Percentiles rank a stretch among this genome's conserved stretches.
Evolutionary conservation across 2,797 vertebrate species (phyloP).

Genomic region (Acrossocheilus fasciatus): DNA sequence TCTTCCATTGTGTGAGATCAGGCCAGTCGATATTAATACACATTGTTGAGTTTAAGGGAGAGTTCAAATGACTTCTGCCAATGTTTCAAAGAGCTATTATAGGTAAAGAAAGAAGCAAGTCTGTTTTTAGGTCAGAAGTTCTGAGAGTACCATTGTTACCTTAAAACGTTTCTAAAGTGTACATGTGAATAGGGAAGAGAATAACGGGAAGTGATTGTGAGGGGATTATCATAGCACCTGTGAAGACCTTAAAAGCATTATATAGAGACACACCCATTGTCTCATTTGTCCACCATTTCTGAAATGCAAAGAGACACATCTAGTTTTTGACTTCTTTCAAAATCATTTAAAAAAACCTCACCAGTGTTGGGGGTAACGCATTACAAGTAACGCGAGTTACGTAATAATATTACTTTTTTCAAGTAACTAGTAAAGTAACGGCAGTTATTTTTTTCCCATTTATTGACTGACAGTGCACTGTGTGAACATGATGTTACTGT

Average conservation of each 20-base stretch:
- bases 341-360: not conserved
- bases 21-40: slow-evolving; percentile 16
- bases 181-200: slow-evolving; percentile 28
- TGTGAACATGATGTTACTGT: no score
- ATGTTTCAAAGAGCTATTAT: slow-evolving; percentile 34
- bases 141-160: slow-evolving; percentile 10
- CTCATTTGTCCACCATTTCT: slow-evolving; percentile 7
- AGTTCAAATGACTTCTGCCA: slow-evolving; percentile 34
- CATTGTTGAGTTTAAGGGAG: slow-evolving; percentile 38
- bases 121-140: slow-evolving; percentile 28
- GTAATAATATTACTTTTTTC: no score
- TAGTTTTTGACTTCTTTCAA: not conserved
- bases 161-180: slow-evolving; percentile 35
- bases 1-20: slow-evolving; percentile 14
- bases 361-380: no score
- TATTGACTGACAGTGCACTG: no score
- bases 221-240: not conserved
- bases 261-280: slow-evolving; percentile 1
- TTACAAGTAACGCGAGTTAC: no score
- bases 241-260: slow-evolving; percentile 28
- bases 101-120: slow-evolving; percentile 16
- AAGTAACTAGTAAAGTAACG: no score
- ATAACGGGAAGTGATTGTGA: slow-evolving; percentile 14
- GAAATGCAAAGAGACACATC: not conserved
- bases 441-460: no score